Conservation (phyloP, 2,888 invertebrate genomes). For the Drosophila kuntzei region DNA sequence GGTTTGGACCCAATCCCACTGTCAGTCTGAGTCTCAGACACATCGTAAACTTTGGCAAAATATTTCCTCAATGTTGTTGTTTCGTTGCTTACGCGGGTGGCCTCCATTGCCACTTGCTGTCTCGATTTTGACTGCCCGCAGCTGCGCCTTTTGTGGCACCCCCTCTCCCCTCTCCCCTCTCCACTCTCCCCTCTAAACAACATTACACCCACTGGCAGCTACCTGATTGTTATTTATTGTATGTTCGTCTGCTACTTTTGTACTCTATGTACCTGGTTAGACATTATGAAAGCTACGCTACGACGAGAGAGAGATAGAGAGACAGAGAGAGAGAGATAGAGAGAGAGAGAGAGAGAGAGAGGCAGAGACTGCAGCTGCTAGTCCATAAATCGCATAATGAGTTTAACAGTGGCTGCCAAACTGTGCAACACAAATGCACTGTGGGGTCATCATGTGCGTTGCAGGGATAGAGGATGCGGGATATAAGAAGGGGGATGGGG, state of each 20-base stretch:
- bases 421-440: slow-evolving; percentile 18
- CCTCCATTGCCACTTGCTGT: slow-evolving; percentile 42
- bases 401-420: slow-evolving; percentile 39
- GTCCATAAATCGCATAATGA: slow-evolving; percentile 54
- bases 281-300: slow-evolving; percentile 49
- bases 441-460: slow-evolving; percentile 25
- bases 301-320: background rate
- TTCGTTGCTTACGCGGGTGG: slow-evolving; percentile 52
- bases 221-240: slow-evolving; percentile 77
- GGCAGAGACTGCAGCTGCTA: slow-evolving; percentile 23
- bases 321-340: background rate
- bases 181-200: background rate
- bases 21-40: slow-evolving; percentile 26
- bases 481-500: background rate
- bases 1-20: slow-evolving; percentile 5
- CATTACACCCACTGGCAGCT: slow-evolving; percentile 44
- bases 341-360: background rate
- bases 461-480: background rate
- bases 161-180: background rate
- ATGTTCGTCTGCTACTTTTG: slow-evolving; percentile 56
- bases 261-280: slow-evolving; percentile 43
- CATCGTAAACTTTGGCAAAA: slow-evolving; percentile 56
- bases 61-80: slow-evolving; percentile 51
- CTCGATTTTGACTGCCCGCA: slow-evolving; percentile 41
- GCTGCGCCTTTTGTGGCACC: slow-evolving; percentile 57